Evolutionary conservation across 2,797 vertebrate genomes (phyloP).

Genomic region (Halcyon leucocephala): DNA sequence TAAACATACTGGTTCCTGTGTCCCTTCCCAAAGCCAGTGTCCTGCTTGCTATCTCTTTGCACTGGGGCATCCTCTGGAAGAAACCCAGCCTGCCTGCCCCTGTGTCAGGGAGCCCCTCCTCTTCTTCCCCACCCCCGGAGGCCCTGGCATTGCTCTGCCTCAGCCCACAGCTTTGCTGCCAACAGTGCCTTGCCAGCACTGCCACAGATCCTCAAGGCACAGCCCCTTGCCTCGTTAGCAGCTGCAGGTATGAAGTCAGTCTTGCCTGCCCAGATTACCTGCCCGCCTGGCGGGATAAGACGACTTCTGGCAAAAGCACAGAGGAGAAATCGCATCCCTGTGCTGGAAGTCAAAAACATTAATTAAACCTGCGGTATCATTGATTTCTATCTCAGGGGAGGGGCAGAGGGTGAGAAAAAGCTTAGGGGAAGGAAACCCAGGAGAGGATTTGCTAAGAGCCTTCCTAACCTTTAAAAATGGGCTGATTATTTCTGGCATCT

Average conservation of each 20-base stretch:
- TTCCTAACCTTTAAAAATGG: constrained; percentile 1
- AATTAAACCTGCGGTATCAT: constrained; percentile 50
- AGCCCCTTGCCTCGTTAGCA: not conserved
- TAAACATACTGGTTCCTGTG: not conserved
- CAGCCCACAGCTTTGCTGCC: not conserved
- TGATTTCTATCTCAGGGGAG: constrained; percentile 56
- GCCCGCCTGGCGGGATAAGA: constrained; percentile 5
- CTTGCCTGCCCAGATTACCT: constrained; percentile 12
- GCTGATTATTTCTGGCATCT: not conserved
- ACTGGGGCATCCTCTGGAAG: not conserved
- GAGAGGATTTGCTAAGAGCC: not conserved
- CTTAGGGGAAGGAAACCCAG: not conserved
- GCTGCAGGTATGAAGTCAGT: constrained; percentile 24
- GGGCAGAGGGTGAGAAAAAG: constrained; percentile 58
- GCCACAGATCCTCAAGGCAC: not conserved
- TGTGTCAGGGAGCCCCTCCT: not conserved
- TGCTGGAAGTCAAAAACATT: constrained; percentile 52
- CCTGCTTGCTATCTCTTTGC: not conserved
- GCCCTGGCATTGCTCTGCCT: not conserved
- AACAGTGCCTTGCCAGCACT: not conserved
- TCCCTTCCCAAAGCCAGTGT: not conserved
- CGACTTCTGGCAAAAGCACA: constrained; percentile 35
- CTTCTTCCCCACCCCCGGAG: not conserved
- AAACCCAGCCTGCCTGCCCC: not conserved
- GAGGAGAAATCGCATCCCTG: constrained; percentile 34